These are phyloP conservation scores for Protonemura montana DNA, from an alignment of 2,888 invertebrate genomes.

Conservation along the genomic window DNA sequence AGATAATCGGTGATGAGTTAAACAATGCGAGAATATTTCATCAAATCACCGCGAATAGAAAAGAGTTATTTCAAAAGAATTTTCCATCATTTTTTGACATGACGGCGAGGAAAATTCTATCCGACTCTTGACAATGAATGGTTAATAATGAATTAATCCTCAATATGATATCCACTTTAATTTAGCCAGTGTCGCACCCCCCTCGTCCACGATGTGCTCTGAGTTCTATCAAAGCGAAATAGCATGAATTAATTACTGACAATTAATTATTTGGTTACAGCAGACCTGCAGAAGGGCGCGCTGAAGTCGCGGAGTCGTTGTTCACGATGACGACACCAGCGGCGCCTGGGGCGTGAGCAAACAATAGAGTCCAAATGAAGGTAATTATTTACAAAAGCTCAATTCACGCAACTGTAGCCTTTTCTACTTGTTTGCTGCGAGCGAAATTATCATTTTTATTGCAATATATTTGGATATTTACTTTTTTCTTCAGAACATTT, in stretches of 20 bases:
- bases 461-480: not conserved
- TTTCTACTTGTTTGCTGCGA: not conserved
- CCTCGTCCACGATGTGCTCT: not conserved
- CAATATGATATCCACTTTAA: not conserved
- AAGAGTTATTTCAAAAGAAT: not conserved
- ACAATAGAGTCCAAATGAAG: constrained; percentile 35
- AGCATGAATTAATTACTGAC: constrained; percentile 1
- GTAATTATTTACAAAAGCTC: constrained; percentile 26
- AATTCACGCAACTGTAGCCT: not conserved
- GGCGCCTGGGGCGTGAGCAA: constrained; percentile 27
- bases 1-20: not conserved
- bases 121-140: not conserved
- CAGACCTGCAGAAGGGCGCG: not conserved
- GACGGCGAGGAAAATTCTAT: not conserved
- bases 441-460: not conserved
- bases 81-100: not conserved
- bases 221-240: not conserved
- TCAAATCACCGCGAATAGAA: not conserved
- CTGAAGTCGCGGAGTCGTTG: not conserved
- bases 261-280: constrained; percentile 18
- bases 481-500: not conserved
- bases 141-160: not conserved
- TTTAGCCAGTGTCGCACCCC: not conserved
- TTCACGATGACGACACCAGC: not conserved
- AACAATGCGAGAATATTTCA: not conserved